Evolutionary conservation across 2,113 vertebrate species (phyloP), one percentile per base, ranked within the genome.

Genomic region (Forbesichthys agassizii): DNA sequence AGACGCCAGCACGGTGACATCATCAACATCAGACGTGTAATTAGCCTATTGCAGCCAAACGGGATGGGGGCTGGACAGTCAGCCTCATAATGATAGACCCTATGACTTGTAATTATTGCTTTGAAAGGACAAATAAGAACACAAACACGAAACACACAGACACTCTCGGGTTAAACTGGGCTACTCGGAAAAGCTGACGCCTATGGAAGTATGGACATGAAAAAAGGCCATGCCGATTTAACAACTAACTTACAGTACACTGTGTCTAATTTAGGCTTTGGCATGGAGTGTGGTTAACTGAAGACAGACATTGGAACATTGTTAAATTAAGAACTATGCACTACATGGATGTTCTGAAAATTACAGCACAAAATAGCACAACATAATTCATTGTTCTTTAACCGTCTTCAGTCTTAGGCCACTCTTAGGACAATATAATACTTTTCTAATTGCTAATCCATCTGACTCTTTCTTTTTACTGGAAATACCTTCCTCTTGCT

Each of bases 1-100:
- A 77, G 78, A 84, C 81, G 77, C 81, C 90, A 88, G 75, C 75
- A 64, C n/a, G 51, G 76, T 92, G 91, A 92, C 88, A 90, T 92
- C 88, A 91, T 87, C 82, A 83, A 73, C 78, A 71, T 77, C 83
- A 92, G 90, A 90, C 91, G 80, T 93, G 78, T 90, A 90, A 94
- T 93, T 91, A 92, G 90, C 88, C 82, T 80, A 78, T 77, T 68
- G 82, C 77, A 83, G 83, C 78, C 83, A 74, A 78, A 84, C 73
- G 70, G 77, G 27, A 61, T 86, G 78, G 84, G 77, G 75, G 75
- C 59, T 49, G 80, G 82, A 82, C 72, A 73, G 75, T 69, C 75
- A 79, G 85, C 81, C 84, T 84, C 82, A 81, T 93, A 92, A 92
- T 92, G 78, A 91, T 83, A 92, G 86, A 88, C 65, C 73, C 18